Percentiles rank a stretch among this genome's conserved stretches.
phyloP scores from a whole-genome alignment of 1,140 invertebrate species.

The Drosophila eugracilis region DNA sequence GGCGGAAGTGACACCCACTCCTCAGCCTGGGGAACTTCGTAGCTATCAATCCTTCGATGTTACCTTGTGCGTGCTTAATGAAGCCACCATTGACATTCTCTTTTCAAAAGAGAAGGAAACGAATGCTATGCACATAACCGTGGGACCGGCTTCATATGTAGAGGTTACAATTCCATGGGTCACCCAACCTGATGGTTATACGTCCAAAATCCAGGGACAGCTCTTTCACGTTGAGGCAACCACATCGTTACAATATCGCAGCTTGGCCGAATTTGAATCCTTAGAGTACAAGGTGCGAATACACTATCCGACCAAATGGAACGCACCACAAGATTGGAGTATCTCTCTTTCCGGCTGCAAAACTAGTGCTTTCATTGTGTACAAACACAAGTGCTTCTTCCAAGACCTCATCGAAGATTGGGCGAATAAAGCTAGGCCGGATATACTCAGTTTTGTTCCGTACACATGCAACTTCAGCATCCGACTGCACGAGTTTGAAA shows the following conservation, averaged over 20 bases:
- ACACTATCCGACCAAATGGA: constrained; percentile 96
- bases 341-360: constrained; percentile 96
- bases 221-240: constrained; percentile 96
- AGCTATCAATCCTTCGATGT: constrained; percentile 97
- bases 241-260: constrained; percentile 96
- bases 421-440: constrained; percentile 94
- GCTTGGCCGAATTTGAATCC: constrained; percentile 96
- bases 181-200: constrained; percentile 93
- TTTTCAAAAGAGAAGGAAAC: constrained; percentile 99
- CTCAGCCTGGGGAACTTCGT: constrained; percentile 93
- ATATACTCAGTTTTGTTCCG: constrained; percentile 97
- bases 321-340: constrained; percentile 97
- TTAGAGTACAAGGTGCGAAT: constrained; percentile 93
- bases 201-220: constrained; percentile 96
- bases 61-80: constrained; percentile 94
- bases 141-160: constrained; percentile 96
- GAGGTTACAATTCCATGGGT: constrained; percentile 98
- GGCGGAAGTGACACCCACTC: constrained; percentile 90
- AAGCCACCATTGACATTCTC: constrained; percentile 97
- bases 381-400: constrained; percentile 97
- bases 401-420: constrained; percentile 98
- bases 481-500: constrained; percentile 97
- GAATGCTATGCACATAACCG: constrained; percentile 97
- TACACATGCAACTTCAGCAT: constrained; percentile 98
- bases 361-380: constrained; percentile 95